Percentiles rank a stretch among this genome's conserved stretches.
Evolutionary conservation across 1,140 invertebrate species (phyloP).

Genomic region (Helicoverpa zea): DNA sequence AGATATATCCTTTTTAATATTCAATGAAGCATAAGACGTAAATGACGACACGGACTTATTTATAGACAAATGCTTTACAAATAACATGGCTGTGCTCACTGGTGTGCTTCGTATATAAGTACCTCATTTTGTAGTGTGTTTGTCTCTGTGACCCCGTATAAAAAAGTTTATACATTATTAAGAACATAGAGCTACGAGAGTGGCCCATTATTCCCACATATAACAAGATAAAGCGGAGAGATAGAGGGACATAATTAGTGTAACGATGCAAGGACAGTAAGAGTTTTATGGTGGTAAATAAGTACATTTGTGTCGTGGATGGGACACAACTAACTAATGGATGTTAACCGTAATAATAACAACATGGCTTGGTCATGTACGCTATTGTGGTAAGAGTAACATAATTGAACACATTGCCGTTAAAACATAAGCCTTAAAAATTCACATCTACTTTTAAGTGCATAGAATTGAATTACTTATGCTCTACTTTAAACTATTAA

Average conservation of each 20-base stretch:
- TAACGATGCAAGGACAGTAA: slow-evolving; percentile 36
- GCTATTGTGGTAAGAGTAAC: background rate
- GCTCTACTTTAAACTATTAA: slow-evolving; percentile 61
- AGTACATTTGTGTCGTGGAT: slow-evolving; percentile 7
- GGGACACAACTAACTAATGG: slow-evolving; percentile 24
- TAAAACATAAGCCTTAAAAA: background rate
- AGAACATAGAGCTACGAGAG: slow-evolving; percentile 24
- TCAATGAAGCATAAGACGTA: slow-evolving; percentile 33
- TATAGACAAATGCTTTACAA: slow-evolving; percentile 32
- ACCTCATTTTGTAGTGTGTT: background rate
- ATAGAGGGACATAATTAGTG: slow-evolving; percentile 50
- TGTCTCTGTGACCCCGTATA: slow-evolving; percentile 32
- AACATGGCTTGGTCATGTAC: slow-evolving; percentile 23
- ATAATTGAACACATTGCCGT: slow-evolving; percentile 20
- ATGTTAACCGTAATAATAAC: slow-evolving; percentile 38
- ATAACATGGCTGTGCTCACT: slow-evolving; percentile 10
- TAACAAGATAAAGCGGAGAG: slow-evolving; percentile 46
- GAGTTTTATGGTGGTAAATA: slow-evolving; percentile 33
- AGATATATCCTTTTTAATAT: slow-evolving; percentile 43
- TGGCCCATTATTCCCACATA: slow-evolving; percentile 48
- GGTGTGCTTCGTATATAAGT: background rate
- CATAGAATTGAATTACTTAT: slow-evolving; percentile 7
- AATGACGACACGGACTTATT: slow-evolving; percentile 31
- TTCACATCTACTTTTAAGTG: background rate
- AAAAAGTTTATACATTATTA: slow-evolving; percentile 33